phyloP scores from a whole-genome alignment of 2,888 invertebrate species.

The Amphipoea oculea region DNA sequence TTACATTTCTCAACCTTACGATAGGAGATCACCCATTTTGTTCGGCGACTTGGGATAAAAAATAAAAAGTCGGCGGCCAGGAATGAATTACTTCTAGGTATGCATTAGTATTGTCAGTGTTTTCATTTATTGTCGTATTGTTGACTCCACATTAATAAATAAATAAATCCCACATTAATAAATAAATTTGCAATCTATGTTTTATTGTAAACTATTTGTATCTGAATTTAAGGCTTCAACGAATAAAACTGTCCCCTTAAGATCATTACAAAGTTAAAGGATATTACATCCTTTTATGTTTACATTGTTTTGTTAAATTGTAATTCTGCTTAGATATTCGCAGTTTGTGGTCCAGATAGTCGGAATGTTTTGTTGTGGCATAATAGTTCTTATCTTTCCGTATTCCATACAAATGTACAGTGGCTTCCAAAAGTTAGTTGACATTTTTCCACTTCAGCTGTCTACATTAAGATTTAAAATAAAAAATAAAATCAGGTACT shows the following conservation, averaged over 20 bases:
- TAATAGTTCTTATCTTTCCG: slow-evolving; percentile 15
- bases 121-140: not conserved
- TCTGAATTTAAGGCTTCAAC: not conserved
- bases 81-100: too few relatives aligned
- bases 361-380: slow-evolving; percentile 1
- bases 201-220: not conserved
- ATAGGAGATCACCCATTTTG: too few relatives aligned
- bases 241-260: slow-evolving; percentile 4
- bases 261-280: slow-evolving; percentile 24
- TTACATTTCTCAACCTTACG: too few relatives aligned
- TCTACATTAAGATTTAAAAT: too few relatives aligned
- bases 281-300: slow-evolving; percentile 11
- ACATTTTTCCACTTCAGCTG: too few relatives aligned
- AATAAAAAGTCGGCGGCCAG: too few relatives aligned
- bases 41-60: too few relatives aligned
- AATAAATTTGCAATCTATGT: not conserved
- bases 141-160: not conserved
- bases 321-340: slow-evolving; percentile 16
- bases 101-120: too few relatives aligned
- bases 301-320: slow-evolving; percentile 18
- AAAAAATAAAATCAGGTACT: too few relatives aligned
- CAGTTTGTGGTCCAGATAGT: slow-evolving; percentile 21
- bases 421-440: too few relatives aligned
- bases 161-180: too few relatives aligned
- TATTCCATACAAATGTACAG: too few relatives aligned